Evolutionary conservation across 2,797 vertebrate species (phyloP), one percentile per base, ranked within the genome.

Genomic region (Podarcis lilfordi): DNA sequence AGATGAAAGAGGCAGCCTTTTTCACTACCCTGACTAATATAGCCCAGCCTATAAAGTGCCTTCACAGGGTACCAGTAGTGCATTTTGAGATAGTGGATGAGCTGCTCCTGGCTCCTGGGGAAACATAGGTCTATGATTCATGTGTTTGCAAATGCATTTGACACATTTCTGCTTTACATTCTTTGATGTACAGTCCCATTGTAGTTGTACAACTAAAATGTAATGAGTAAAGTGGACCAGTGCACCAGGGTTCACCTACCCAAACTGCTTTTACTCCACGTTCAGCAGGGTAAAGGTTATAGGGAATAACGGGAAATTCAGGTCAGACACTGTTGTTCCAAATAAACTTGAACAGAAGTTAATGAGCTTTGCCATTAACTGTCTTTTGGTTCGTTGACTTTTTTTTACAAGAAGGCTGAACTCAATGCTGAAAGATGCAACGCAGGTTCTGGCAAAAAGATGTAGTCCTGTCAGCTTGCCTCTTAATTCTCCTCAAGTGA

Each of bases 301-400:
- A 10, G 8, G 74, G 43, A 77, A 69, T 35, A 69, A 50, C 25
- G 55, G 23, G 40, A 84, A 77, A 92, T 82, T 17, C 89, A 80
- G 88, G 74, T 80, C 82, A 15, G 80, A 83, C 84, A 74, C 19
- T 85, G 7, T 17, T 11, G 66, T 86, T 93, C 19, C 32, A 23
- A 71, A 83, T 23, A 13, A 55, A 55, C 50, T 55, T 55, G 50
- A 55, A 55, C 50, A 55, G 50, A 55, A 55, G 50, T 55, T 55
- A 55, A 55, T 55, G 50, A 78, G 76, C 23, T 78, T 88, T 59
- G 43, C 19, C 74, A 74, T 43, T 43, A 74, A 87, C 69, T 87
- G 27, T 61, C 59, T 77, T 72, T 64, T 74, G n/a, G 50, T 64
- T 64, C 17, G 5, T 19, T 64, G 21, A 64, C 61, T 64, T 64